Conservation (phyloP, 2,888 invertebrate species). For the Stramonita haemastoma region DNA sequence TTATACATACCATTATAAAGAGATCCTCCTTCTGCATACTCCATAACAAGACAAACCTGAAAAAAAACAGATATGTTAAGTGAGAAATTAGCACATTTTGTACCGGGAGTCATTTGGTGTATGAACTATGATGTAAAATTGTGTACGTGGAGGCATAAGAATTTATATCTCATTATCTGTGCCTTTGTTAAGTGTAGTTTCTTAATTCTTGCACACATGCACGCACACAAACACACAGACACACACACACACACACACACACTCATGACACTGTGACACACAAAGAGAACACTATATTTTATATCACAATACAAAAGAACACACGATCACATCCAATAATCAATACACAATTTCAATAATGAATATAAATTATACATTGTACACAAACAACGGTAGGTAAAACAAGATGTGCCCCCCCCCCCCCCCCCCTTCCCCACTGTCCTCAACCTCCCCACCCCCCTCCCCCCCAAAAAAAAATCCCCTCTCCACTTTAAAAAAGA, state of each 20-base stretch:
- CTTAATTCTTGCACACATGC: background rate
- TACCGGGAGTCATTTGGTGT: no score
- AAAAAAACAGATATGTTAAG: constrained; percentile 34
- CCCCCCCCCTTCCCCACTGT: no score
- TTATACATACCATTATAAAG: constrained; percentile 86
- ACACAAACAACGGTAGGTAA: background rate
- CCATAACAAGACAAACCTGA: constrained; percentile 91
- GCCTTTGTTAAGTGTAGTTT: background rate
- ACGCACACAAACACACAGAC: background rate
- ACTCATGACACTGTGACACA: background rate
- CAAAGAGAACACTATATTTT: background rate
- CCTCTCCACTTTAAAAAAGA: background rate
- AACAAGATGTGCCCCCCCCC: background rate
- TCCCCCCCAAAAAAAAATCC: background rate
- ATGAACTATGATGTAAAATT: no score
- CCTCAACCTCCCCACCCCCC: no score
- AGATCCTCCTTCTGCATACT: constrained; percentile 98
- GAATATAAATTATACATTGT: background rate
- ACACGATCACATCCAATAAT: background rate
- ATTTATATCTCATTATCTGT: no score
- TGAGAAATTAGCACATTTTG: no score
- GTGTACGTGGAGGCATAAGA: no score
- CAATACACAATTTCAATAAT: background rate
- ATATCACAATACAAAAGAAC: background rate
- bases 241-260: constrained; percentile 19